phyloP scores from a whole-genome alignment of 2,888 invertebrate genomes.

The Allacma fusca region DNA sequence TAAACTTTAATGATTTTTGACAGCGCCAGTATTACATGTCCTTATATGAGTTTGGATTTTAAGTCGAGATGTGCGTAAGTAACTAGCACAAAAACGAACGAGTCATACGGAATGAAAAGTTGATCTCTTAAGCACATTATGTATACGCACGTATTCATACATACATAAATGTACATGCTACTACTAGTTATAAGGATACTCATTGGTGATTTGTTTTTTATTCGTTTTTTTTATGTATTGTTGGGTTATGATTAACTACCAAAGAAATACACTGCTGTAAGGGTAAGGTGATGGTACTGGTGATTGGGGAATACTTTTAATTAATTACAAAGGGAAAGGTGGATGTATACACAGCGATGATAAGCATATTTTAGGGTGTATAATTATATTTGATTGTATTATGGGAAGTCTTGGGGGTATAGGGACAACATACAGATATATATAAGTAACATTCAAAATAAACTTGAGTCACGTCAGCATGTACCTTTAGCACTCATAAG shows the following conservation, averaged over 20 bases:
- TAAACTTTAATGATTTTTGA: slow-evolving; percentile 1
- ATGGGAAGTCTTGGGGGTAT: too few species aligned
- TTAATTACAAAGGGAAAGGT: background rate
- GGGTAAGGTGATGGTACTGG: background rate
- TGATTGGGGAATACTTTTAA: background rate
- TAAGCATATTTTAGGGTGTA: background rate
- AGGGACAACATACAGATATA: too few species aligned
- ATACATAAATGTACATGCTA: too few species aligned
- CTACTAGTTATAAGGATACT: too few species aligned
- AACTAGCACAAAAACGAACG: background rate
- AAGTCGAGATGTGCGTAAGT: background rate
- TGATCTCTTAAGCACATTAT: background rate
- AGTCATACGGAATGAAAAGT: background rate
- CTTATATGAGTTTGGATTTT: background rate
- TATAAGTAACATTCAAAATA: too few species aligned
- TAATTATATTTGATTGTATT: background rate
- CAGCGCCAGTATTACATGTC: slow-evolving; percentile 9
- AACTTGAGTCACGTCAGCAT: too few species aligned
- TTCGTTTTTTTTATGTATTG: background rate
- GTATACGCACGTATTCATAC: too few species aligned
- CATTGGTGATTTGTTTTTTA: background rate
- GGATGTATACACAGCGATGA: background rate
- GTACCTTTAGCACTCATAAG: too few species aligned
- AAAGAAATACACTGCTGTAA: background rate
- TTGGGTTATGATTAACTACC: background rate